Percentiles rank a stretch among this genome's conserved stretches.
Conservation (phyloP, 1,140 invertebrate genomes). For the Chironomus striatipennis region DNA sequence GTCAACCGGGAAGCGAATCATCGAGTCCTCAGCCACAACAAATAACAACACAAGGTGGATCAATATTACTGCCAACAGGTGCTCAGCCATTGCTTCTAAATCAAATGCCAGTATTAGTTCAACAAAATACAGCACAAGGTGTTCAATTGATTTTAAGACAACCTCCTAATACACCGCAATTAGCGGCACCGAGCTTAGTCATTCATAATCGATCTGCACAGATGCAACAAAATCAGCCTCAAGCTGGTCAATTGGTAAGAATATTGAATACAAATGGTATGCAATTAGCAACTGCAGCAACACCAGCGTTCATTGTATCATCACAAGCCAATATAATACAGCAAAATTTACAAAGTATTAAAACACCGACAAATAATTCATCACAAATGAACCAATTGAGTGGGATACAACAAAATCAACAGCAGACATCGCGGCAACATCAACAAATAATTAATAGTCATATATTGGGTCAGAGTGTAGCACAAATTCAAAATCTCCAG, state of each 20-base stretch:
- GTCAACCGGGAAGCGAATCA: not conserved
- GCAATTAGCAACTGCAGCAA: conserved; percentile 38
- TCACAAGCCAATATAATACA: conserved; percentile 40
- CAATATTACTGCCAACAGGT: conserved; percentile 31
- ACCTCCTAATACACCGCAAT: conserved; percentile 43
- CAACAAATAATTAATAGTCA: conserved; percentile 38
- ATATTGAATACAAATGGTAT: conserved; percentile 44
- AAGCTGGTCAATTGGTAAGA: conserved; percentile 40
- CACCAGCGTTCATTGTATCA: conserved; percentile 40
- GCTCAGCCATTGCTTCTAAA: conserved; percentile 37
- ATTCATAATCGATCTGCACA: conserved; percentile 37
- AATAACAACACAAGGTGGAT: conserved; percentile 27
- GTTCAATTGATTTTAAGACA: conserved; percentile 45
- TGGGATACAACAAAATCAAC: conserved; percentile 34
- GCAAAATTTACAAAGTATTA: conserved; percentile 36
- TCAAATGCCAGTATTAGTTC: conserved; percentile 40
- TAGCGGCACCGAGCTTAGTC: conserved; percentile 40
- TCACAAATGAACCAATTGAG: conserved; percentile 33
- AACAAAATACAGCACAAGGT: conserved; percentile 42
- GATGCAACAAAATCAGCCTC: conserved; percentile 40
- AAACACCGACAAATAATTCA: conserved; percentile 28
- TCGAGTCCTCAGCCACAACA: conserved; percentile 30
- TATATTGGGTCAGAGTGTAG: conserved; percentile 36
- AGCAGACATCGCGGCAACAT: conserved; percentile 25
- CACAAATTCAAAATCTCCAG: conserved; percentile 38